Evolutionary conservation across 1,140 invertebrate species (phyloP), one percentile per base, ranked within the genome.

Genomic region (Bombus cullumanus): DNA sequence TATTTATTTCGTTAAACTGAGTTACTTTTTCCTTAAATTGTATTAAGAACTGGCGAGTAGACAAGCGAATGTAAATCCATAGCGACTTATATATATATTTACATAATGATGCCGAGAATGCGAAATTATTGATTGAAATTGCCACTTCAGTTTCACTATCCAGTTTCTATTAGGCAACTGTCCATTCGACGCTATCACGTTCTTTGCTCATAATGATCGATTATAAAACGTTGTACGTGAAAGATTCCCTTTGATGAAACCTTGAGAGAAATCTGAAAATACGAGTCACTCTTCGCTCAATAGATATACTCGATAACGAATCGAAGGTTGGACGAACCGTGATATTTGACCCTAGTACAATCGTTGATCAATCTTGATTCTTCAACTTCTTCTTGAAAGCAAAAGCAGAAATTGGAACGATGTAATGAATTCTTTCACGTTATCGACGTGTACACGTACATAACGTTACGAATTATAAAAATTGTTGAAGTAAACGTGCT

Each of bases 241-340:
- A 78, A 34, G 81, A 83, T 69, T 69, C 18, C 13, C 62, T 57
- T 34, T 62, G 37, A 68, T 47, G 28, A 69, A 37, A 34, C 74
- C 81, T 83, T 78, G 74, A 34, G 1, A 28, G 37, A 78, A 78
- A 83, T 78, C 73, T 77, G 62, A 62, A 64, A 76, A 83, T 39
- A 69, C 62, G 5, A 66, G 28, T 6, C 22, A 37, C 3, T 53
- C 47, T 64, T 53, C 12, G 5, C 18, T 75, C 22, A 18, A 53
- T 28, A 59, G 28, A 43, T 62, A 8, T 37, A 31, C n/a, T 10
- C 8, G 47, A 57, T 28, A 18, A 10, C 31, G 2, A 34, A 78
- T 68, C 66, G 59, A 87, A 89, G 76, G 59, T 84, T 37, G 37
- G 9, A 3, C 22, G 12, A 28, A 47, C 64, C 53, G 6, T 57